Percentiles rank a stretch among this genome's conserved stretches.
Evolutionary conservation across 2,797 vertebrate species (phyloP).

Genomic region (Hirundo rustica): DNA sequence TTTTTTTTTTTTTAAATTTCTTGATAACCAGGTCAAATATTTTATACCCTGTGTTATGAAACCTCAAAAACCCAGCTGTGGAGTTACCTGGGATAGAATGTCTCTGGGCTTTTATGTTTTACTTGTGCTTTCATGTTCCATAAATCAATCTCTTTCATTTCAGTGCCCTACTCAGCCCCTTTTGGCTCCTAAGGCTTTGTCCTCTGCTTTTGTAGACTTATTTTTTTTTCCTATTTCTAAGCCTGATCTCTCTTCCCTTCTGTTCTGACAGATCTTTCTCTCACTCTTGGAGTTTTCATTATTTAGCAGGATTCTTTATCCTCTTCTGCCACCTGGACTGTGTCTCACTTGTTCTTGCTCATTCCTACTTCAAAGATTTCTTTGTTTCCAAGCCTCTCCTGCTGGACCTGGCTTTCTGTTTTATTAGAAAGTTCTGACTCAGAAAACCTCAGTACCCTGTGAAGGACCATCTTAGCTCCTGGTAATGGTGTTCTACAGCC

Average conservation of each 20-base stretch:
- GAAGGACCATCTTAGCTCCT: neutral
- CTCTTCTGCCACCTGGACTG: neutral
- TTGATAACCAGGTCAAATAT: neutral
- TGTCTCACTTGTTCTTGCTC: neutral
- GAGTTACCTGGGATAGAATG: neutral
- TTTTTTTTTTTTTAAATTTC: neutral
- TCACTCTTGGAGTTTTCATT: neutral
- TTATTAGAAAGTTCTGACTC: neutral
- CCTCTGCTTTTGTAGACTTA: neutral
- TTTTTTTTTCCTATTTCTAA: neutral
- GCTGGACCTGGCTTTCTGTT: neutral
- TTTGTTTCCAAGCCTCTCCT: neutral
- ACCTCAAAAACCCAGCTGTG: neutral
- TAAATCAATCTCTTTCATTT: neutral
- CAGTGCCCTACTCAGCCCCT: neutral
- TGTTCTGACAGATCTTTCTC: neutral
- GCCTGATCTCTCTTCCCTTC: neutral
- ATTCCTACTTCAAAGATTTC: neutral
- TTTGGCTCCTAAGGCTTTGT: neutral
- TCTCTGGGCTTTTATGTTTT: neutral
- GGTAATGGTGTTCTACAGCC: neutral
- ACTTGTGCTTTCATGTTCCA: neutral
- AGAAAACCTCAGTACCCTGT: neutral
- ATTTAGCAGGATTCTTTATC: slow-evolving; percentile 17
- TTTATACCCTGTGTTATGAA: neutral